Percentiles rank a stretch among this genome's conserved stretches.
These are phyloP conservation scores for Lepidurus arcticus DNA, from an alignment of 1,140 invertebrate species.

Conservation along the genomic window DNA sequence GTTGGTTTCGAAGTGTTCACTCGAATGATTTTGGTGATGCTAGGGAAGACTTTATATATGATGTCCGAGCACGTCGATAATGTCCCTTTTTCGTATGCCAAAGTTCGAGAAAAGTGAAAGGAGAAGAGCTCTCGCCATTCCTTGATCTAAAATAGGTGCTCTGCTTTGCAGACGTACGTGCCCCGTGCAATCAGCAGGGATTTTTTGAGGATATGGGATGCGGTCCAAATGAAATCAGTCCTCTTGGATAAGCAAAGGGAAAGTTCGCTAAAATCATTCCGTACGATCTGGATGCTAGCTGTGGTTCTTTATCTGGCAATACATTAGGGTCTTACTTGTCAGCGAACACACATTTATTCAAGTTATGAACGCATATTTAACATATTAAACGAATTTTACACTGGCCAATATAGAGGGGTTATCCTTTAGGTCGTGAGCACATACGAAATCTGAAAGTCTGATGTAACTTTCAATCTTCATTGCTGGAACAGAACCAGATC, in stretches of 20 bases:
- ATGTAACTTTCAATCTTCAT: neutral
- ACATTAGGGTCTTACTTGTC: too few species aligned
- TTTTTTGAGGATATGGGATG: too few species aligned
- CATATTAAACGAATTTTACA: too few species aligned
- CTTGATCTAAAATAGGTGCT: neutral
- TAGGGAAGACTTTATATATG: neutral
- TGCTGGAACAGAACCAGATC: constrained; percentile 3
- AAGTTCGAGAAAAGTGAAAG: constrained; percentile 6
- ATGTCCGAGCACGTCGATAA: neutral
- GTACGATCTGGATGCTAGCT: too few species aligned
- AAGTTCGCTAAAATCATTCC: too few species aligned
- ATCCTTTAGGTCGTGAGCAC: neutral
- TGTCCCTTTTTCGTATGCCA: neutral
- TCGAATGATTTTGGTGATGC: neutral
- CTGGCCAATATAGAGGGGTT: too few species aligned
- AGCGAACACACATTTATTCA: too few species aligned
- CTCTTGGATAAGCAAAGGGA: too few species aligned
- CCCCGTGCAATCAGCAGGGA: neutral
- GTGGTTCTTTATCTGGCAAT: too few species aligned
- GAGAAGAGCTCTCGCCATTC: neutral
- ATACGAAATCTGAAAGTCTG: neutral
- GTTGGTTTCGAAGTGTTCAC: neutral
- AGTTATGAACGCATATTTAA: too few species aligned
- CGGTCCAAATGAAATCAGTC: too few species aligned
- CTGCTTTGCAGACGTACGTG: constrained; percentile 5